phyloP scores from a whole-genome alignment of 1,140 invertebrate genomes.

The Trichonephila clavata region DNA sequence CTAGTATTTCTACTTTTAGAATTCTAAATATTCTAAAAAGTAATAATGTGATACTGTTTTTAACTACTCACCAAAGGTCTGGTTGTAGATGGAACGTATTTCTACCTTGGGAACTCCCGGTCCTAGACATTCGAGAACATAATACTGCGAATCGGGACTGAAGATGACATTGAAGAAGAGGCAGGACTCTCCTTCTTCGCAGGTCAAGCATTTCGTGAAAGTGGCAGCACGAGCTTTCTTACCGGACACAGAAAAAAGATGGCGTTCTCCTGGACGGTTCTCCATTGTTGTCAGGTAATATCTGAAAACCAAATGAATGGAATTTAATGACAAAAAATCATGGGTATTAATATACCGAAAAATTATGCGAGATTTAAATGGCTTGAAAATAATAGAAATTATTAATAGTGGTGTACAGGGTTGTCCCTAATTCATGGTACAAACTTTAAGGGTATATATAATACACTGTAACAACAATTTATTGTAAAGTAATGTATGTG shows the following conservation, averaged over 20 bases:
- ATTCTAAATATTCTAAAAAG: no score
- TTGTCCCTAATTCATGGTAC: no score
- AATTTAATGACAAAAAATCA: neutral
- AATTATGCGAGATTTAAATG: no score
- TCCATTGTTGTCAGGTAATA: constrained; percentile 92
- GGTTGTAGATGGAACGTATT: constrained; percentile 84
- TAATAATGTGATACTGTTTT: no score
- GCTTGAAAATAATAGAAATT: no score
- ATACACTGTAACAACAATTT: no score
- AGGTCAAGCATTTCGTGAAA: constrained; percentile 75
- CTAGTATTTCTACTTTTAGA: no score
- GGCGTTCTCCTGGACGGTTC: constrained; percentile 89
- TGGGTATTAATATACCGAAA: no score
- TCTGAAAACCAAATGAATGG: constrained; percentile 81
- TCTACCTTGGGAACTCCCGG: constrained; percentile 89
- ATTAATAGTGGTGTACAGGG: no score
- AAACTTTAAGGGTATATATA: no score
- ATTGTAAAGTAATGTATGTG: no score
- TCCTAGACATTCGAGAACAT: constrained; percentile 91
- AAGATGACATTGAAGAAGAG: constrained; percentile 84
- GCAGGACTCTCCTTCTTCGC: constrained; percentile 78
- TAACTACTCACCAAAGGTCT: constrained; percentile 67
- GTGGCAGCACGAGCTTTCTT: constrained; percentile 26
- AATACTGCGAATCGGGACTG: constrained; percentile 87
- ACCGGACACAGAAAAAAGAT: constrained; percentile 80